Percentiles rank a stretch among this genome's conserved stretches.
phyloP scores from a whole-genome alignment of 2,113 vertebrate species.

The Tiliqua scincoides region DNA sequence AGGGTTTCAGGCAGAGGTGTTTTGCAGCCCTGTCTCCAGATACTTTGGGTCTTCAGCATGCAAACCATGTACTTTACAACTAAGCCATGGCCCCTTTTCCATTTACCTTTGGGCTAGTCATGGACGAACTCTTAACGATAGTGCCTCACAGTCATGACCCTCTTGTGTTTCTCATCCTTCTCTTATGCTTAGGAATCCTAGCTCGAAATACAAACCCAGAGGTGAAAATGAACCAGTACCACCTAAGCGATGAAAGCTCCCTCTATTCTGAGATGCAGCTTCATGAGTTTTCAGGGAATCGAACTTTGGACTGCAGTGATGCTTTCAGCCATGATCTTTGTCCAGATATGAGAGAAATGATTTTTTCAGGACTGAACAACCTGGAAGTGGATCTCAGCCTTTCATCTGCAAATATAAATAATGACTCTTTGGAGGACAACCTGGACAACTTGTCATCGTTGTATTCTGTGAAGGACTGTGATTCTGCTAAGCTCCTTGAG shows the following conservation, averaged over 20 bases:
- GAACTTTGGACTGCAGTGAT: slow-evolving; percentile 51
- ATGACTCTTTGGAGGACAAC: slow-evolving; percentile 53
- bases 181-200: slow-evolving; percentile 41
- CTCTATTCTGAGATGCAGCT: slow-evolving; percentile 60
- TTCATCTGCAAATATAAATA: background rate
- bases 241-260: slow-evolving; percentile 34
- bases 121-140: slow-evolving; percentile 23
- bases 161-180: background rate
- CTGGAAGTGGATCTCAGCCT: slow-evolving; percentile 55
- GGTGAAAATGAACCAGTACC: slow-evolving; percentile 64
- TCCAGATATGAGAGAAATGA: slow-evolving; percentile 45
- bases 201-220: background rate
- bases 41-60: too few relatives aligned
- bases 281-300: slow-evolving; percentile 53
- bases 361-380: slow-evolving; percentile 48
- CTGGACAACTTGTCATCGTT: slow-evolving; percentile 40
- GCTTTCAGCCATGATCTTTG: slow-evolving; percentile 54
- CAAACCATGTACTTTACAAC: too few relatives aligned
- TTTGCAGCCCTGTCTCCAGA: too few relatives aligned
- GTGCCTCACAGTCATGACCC: slow-evolving; percentile 24
- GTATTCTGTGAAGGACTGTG: slow-evolving; percentile 55
- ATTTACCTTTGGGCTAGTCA: background rate
- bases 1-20: too few relatives aligned
- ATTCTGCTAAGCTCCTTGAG: slow-evolving; percentile 55
- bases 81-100: too few relatives aligned